Evolutionary conservation across 2,888 invertebrate species (phyloP).

Genomic region (Lasioglossum vierecki): DNA sequence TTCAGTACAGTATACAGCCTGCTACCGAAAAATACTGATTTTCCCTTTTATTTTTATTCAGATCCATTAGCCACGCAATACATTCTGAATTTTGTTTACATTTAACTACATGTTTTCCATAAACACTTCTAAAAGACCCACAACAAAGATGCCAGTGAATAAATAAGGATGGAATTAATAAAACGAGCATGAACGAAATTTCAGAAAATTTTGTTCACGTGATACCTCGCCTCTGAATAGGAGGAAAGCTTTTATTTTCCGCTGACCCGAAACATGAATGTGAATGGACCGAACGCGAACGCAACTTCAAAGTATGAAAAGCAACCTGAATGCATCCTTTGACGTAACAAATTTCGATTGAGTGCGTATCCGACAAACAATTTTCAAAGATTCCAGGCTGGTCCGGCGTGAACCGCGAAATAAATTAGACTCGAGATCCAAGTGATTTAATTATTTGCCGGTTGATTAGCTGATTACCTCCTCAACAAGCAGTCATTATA

Average conservation of each 20-base stretch:
- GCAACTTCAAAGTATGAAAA: conserved; percentile 3
- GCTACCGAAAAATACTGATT: not conserved
- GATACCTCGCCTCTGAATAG: not conserved
- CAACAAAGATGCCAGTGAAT: not conserved
- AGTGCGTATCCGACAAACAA: not conserved
- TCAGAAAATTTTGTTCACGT: not conserved
- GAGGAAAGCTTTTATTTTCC: not conserved
- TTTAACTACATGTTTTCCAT: not conserved
- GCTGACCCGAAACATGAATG: not conserved
- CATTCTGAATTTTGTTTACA: not conserved
- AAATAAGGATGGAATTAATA: not conserved
- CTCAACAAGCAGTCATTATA: not conserved
- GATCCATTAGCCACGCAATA: not conserved
- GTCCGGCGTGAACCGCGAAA: not conserved
- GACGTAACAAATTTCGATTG: conserved; percentile 7
- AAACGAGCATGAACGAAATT: not conserved
- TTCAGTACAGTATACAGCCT: not conserved
- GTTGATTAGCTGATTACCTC: not conserved
- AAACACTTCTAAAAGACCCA: not conserved
- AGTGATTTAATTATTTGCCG: not conserved
- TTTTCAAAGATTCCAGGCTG: not conserved
- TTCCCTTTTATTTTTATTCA: not conserved
- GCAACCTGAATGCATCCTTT: not conserved
- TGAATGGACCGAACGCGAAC: not conserved
- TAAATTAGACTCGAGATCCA: not conserved